phyloP scores from a whole-genome alignment of 2,888 invertebrate genomes.

The Stenolophus ochropezus region DNA sequence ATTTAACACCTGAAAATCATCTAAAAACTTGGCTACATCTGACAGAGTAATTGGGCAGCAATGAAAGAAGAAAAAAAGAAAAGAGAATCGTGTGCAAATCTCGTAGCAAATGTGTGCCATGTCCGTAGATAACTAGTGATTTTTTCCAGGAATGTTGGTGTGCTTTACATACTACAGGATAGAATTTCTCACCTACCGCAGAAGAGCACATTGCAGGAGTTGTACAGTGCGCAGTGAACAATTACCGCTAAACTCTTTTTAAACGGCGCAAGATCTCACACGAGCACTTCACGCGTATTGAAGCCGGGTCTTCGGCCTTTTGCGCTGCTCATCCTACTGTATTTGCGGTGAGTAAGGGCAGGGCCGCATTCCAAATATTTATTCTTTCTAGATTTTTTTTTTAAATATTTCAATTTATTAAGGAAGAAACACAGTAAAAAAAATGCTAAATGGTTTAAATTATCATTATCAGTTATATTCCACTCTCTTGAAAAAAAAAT shows the following conservation, averaged over 20 bases:
- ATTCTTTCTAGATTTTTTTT: not conserved
- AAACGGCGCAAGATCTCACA: constrained; percentile 46
- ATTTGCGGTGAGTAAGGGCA: constrained; percentile 4
- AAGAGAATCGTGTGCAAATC: not conserved
- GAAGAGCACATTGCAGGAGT: not conserved
- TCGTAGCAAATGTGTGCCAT: not conserved
- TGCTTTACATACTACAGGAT: not conserved
- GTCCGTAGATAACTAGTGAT: not conserved
- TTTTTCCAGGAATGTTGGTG: not conserved
- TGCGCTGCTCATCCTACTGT: constrained; percentile 49
- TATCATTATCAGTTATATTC: no score
- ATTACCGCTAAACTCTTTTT: constrained; percentile 58
- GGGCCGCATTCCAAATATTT: not conserved
- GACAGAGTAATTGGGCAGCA: no score
- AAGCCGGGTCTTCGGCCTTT: constrained; percentile 54
- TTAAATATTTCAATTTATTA: not conserved
- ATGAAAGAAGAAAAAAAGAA: no score
- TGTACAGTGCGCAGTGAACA: constrained; percentile 31
- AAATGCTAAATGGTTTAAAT: no score
- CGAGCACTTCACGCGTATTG: constrained; percentile 48
- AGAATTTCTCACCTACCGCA: constrained; percentile 50
- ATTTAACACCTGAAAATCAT: no score
- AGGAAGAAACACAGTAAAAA: no score
- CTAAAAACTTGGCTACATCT: no score
- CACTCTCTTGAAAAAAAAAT: no score